phyloP scores from a whole-genome alignment of 37 sponge, comb jelly and placozoan species.

The Hormiphora californensis region DNA sequence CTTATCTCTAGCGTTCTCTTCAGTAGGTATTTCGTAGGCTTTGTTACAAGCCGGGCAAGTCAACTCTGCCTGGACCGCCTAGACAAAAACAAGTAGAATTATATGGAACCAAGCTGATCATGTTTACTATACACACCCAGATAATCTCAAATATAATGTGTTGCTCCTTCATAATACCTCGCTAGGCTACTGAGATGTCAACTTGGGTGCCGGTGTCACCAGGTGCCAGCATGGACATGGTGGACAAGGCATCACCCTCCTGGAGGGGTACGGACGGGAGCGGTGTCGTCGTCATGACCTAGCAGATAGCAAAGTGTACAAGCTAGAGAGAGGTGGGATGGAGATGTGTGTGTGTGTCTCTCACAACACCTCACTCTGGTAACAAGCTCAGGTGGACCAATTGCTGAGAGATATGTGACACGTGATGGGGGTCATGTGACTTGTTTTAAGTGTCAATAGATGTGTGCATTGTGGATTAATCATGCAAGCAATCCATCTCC shows the following conservation, averaged over 20 bases:
- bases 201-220: background rate
- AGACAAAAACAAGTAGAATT: background rate
- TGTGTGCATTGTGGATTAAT: background rate
- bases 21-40: conserved; percentile 33
- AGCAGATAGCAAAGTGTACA: background rate
- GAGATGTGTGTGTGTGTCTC: no score
- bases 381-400: background rate
- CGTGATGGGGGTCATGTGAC: background rate
- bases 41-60: conserved; percentile 38
- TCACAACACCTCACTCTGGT: no score
- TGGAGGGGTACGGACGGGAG: conserved; percentile 1
- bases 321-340: background rate
- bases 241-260: background rate
- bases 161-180: background rate
- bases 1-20: conserved; percentile 35
- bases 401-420: background rate
- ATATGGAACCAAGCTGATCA: background rate
- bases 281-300: conserved; percentile 52
- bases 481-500: no score
- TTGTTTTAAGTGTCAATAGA: background rate
- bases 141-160: background rate
- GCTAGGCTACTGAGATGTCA: conserved; percentile 40
- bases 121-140: background rate
- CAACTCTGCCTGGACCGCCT: conserved; percentile 32
- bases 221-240: background rate